A percentile compares a stretch with the other conserved stretches of the same genome.
Conservation (phyloP, 2,797 vertebrate species). For the Ctenopoma multispine region DNA sequence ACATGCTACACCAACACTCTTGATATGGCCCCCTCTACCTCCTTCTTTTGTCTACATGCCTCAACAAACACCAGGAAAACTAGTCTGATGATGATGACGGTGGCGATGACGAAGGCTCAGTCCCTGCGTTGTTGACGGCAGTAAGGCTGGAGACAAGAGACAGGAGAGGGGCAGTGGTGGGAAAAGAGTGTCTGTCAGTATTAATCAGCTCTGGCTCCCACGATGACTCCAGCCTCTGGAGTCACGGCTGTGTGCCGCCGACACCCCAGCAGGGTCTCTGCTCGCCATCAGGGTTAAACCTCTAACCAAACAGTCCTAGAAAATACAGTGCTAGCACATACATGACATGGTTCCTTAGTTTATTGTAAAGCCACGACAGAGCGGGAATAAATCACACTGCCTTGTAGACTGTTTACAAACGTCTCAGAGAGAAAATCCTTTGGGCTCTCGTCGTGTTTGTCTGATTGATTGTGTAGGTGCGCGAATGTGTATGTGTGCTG, state of each 20-base stretch:
- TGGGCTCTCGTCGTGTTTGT: slow-evolving; percentile 43
- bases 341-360: slow-evolving; percentile 31
- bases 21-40: slow-evolving; percentile 6
- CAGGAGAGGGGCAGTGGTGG: slow-evolving; percentile 39
- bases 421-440: slow-evolving; percentile 48
- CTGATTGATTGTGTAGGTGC: slow-evolving; percentile 32
- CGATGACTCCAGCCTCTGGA: slow-evolving; percentile 50
- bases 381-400: slow-evolving; percentile 44
- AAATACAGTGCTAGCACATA: slow-evolving; percentile 27
- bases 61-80: slow-evolving; percentile 58
- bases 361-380: slow-evolving; percentile 39
- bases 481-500: slow-evolving; percentile 7
- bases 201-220: slow-evolving; percentile 57
- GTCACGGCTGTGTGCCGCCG: slow-evolving; percentile 34
- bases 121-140: slow-evolving; percentile 64
- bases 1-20: slow-evolving; percentile 35
- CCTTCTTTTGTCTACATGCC: slow-evolving; percentile 40
- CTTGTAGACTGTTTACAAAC: slow-evolving; percentile 66
- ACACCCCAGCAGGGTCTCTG: slow-evolving; percentile 43
- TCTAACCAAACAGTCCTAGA: slow-evolving; percentile 25
- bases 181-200: slow-evolving; percentile 29
- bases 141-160: slow-evolving; percentile 44
- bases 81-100: slow-evolving; percentile 52
- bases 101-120: slow-evolving; percentile 60
- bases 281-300: slow-evolving; percentile 46